Evolutionary conservation across 2,888 invertebrate species (phyloP).

Genomic region (Apantesis nais): DNA sequence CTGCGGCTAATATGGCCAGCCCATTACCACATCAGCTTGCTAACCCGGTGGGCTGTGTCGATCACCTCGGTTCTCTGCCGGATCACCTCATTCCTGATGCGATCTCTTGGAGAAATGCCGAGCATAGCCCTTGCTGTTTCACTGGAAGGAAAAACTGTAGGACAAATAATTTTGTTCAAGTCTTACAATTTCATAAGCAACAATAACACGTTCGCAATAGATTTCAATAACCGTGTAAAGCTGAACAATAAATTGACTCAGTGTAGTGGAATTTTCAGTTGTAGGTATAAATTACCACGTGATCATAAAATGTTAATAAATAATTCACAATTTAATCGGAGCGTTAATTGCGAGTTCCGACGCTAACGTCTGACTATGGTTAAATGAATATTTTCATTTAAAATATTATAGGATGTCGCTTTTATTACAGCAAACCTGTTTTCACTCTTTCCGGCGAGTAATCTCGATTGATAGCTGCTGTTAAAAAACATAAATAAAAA

Average conservation of each 20-base stretch:
- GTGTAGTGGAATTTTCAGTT: conserved; percentile 38
- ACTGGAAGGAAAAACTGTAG: no score
- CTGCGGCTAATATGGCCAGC: no score
- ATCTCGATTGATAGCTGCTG: conserved; percentile 60
- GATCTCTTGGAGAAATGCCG: no score
- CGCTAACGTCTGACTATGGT: conserved; percentile 22
- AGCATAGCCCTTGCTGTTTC: no score
- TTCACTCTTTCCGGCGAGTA: conserved; percentile 54
- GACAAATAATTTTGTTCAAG: not conserved
- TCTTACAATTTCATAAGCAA: conserved; percentile 24
- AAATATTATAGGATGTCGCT: conserved; percentile 61
- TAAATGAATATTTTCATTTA: conserved; percentile 58
- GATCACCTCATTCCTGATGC: no score
- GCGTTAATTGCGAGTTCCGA: conserved; percentile 59
- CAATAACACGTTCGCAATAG: conserved; percentile 21
- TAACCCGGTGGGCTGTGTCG: no score
- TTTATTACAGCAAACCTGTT: conserved; percentile 62
- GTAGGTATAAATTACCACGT: conserved; percentile 42
- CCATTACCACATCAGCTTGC: no score
- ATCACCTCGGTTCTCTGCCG: no score
- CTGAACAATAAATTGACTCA: conserved; percentile 36
- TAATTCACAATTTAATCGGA: conserved; percentile 66
- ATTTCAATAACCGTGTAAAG: conserved; percentile 26
- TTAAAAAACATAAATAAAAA: conserved; percentile 61
- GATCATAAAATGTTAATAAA: conserved; percentile 63